Evolutionary conservation across 2,888 invertebrate species (phyloP).

Genomic region (Cephonodes hylas): DNA sequence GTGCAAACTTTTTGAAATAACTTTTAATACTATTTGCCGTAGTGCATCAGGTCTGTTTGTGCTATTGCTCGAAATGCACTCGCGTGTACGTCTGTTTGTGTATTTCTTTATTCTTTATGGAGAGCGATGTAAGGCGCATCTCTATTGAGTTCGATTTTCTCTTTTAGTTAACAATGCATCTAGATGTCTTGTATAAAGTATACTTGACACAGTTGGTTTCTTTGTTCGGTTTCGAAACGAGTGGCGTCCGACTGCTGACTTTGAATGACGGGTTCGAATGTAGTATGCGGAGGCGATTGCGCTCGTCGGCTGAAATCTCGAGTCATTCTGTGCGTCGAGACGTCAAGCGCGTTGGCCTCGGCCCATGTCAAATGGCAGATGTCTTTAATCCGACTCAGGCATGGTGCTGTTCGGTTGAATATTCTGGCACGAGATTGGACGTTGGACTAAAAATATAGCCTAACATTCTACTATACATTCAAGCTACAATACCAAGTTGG

Average conservation of each 20-base stretch:
- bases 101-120: slow-evolving; percentile 3
- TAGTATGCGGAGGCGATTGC: background rate
- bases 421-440: background rate
- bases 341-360: background rate
- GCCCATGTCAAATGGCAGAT: background rate
- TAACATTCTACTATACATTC: no score
- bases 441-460: background rate
- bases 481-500: no score
- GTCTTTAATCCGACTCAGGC: background rate
- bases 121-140: background rate
- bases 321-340: background rate
- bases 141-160: background rate
- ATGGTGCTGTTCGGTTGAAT: background rate
- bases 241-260: background rate
- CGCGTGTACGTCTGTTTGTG: background rate
- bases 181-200: background rate
- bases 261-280: background rate
- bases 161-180: background rate
- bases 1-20: slow-evolving; percentile 24
- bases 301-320: background rate
- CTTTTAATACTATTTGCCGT: slow-evolving; percentile 30
- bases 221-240: background rate
- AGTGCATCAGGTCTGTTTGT: slow-evolving; percentile 10
- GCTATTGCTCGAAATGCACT: slow-evolving; percentile 8
- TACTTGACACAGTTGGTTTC: background rate